Conservation (phyloP, 2,888 invertebrate species). For the Dioctria linearis region DNA sequence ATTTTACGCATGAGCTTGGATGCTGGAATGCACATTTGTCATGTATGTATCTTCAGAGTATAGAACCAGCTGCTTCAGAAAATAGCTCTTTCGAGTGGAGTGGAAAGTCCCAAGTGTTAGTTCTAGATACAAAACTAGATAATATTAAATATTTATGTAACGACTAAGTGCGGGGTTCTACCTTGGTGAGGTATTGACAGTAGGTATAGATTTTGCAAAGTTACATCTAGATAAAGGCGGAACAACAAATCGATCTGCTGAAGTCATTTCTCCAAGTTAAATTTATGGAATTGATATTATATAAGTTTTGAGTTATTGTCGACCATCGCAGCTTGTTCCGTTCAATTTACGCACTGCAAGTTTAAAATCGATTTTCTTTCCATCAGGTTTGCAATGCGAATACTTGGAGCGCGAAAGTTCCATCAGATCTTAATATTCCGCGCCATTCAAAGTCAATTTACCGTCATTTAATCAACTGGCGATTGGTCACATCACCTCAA, state of each 20-base stretch:
- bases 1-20: not conserved
- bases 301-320: conserved; percentile 32
- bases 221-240: not conserved
- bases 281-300: conserved; percentile 35
- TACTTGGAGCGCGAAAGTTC: not conserved
- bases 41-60: not conserved
- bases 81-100: not conserved
- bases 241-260: not conserved
- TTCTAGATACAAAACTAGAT: not conserved
- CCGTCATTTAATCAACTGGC: conserved; percentile 43
- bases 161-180: conserved; percentile 12
- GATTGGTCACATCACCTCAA: conserved; percentile 50
- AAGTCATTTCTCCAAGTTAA: conserved; percentile 27
- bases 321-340: not conserved
- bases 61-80: not conserved
- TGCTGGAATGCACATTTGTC: not conserved
- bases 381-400: not conserved
- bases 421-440: conserved; percentile 5
- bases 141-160: conserved; percentile 29
- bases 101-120: too few species aligned
- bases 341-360: not conserved
- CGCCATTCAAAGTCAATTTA: conserved; percentile 35
- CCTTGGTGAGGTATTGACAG: not conserved
- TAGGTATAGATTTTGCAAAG: not conserved
- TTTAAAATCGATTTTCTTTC: not conserved